Evolutionary conservation across 1,140 invertebrate genomes (phyloP).

Genomic region (Cryptotermes secundus): DNA sequence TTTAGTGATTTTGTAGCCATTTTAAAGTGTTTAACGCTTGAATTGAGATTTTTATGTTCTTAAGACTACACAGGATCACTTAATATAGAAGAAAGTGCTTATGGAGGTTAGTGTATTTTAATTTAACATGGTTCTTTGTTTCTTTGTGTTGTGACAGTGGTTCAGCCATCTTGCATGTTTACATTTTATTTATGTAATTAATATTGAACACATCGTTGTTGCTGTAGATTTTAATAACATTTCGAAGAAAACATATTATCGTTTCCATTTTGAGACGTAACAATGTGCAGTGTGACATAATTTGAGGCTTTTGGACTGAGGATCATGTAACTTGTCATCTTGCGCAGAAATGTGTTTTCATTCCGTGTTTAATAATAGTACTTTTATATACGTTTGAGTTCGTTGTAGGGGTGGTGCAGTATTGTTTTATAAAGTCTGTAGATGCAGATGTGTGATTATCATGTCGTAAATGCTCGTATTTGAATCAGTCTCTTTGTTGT

Average conservation of each 20-base stretch:
- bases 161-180: conserved; percentile 30
- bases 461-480: background rate
- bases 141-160: background rate
- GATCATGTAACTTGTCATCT: background rate
- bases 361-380: background rate
- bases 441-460: no score
- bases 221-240: background rate
- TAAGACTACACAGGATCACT: background rate
- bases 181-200: conserved; percentile 23
- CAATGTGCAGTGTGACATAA: background rate
- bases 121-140: conserved; percentile 20
- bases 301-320: background rate
- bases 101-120: conserved; percentile 27
- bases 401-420: background rate
- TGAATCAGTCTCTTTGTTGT: background rate
- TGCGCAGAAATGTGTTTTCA: background rate
- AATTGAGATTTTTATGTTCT: background rate
- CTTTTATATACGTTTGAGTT: background rate
- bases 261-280: background rate
- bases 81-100: background rate
- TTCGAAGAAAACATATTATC: background rate
- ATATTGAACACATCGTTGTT: background rate
- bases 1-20: background rate
- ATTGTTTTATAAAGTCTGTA: no score
- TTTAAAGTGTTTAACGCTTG: conserved; percentile 16